Percentiles rank a stretch among this genome's conserved stretches.
phyloP scores from a whole-genome alignment of 2,113 vertebrate species.

The Chroicocephalus ridibundus region DNA sequence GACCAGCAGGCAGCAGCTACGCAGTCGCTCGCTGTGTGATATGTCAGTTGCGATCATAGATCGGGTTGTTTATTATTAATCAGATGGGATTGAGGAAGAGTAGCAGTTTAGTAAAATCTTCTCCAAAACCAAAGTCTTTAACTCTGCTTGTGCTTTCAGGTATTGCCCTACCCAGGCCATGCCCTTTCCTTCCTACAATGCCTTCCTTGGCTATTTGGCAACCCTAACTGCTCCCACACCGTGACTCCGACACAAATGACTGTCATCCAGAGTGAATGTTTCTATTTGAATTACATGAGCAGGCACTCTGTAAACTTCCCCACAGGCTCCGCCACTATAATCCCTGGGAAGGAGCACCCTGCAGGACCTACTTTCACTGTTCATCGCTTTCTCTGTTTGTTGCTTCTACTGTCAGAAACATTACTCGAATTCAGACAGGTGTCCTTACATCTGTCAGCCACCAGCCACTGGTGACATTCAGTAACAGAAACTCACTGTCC shows the following conservation, averaged over 20 bases:
- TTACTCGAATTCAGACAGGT: neutral
- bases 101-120: neutral
- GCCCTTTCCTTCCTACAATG: neutral
- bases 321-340: constrained; percentile 47
- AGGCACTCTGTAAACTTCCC: constrained; percentile 49
- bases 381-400: constrained; percentile 12
- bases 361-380: constrained; percentile 51
- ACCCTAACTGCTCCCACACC: constrained; percentile 31
- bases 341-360: constrained; percentile 43
- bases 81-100: neutral
- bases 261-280: constrained; percentile 43
- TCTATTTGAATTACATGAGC: constrained; percentile 22
- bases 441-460: neutral
- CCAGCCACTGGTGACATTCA: neutral
- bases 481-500: neutral
- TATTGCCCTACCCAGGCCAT: neutral
- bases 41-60: neutral
- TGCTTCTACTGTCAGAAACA: neutral
- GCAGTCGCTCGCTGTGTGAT: neutral
- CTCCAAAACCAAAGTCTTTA: neutral
- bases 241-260: constrained; percentile 49
- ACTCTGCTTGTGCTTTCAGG: constrained; percentile 6
- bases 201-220: constrained; percentile 48
- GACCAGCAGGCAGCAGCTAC: neutral
- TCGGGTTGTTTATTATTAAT: neutral